Conservation (phyloP, 2,113 vertebrate species). For the Paradoxurus hermaphroditus region DNA sequence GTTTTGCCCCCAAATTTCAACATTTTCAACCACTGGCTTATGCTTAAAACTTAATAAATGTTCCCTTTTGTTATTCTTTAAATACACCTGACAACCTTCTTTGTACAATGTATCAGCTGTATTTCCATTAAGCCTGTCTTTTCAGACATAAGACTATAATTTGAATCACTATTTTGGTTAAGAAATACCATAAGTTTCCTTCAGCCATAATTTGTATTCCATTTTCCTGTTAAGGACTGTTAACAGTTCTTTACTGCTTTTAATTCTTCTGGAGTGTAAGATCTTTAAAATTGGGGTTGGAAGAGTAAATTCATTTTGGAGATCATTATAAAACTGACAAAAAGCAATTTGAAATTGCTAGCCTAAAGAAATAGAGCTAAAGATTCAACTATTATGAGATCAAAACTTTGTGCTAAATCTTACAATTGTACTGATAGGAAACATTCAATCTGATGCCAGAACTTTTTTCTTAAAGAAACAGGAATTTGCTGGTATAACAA, state of each 20-base stretch:
- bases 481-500: background rate
- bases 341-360: slow-evolving; percentile 8
- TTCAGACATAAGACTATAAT: background rate
- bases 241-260: slow-evolving; percentile 1
- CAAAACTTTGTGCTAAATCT: background rate
- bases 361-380: background rate
- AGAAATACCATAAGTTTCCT: background rate
- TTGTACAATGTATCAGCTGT: background rate
- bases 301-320: slow-evolving; percentile 5
- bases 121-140: background rate
- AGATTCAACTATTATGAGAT: background rate
- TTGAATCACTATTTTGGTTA: slow-evolving; percentile 5
- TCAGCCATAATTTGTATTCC: background rate
- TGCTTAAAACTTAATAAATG: slow-evolving; percentile 4
- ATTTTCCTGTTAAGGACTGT: background rate
- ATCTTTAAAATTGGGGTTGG: slow-evolving; percentile 12
- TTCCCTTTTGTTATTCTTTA: background rate
- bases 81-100: background rate
- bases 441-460: background rate
- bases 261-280: background rate
- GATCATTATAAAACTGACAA: slow-evolving; percentile 21
- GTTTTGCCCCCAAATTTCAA: background rate
- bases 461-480: background rate
- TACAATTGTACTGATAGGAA: background rate
- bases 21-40: background rate